Conservation (phyloP, 92 coral and sea anemone species). For the Phenganax stokvisi region DNA sequence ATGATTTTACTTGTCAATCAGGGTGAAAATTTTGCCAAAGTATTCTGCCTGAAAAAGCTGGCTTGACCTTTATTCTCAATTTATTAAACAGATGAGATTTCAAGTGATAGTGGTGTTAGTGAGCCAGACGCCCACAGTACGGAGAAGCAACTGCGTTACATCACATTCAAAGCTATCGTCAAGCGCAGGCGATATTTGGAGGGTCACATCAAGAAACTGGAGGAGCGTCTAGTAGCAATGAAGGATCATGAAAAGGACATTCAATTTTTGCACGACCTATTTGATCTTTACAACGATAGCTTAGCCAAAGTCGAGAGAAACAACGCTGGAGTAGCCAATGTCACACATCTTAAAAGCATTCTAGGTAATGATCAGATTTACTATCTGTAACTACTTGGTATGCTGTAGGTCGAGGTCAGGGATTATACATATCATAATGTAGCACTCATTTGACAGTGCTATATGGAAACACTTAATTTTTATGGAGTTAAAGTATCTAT, state of each 20-base stretch:
- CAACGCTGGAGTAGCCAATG: constrained; percentile 86
- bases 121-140: constrained; percentile 57
- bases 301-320: constrained; percentile 68
- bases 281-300: constrained; percentile 66
- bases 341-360: constrained; percentile 62
- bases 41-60: neutral
- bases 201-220: constrained; percentile 63
- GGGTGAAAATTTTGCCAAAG: too few species aligned
- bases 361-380: constrained; percentile 54
- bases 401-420: neutral
- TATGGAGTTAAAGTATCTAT: too few species aligned
- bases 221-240: constrained; percentile 66
- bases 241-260: constrained; percentile 62
- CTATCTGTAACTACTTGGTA: neutral
- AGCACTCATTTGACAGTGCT: too few species aligned
- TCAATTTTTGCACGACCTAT: constrained; percentile 52
- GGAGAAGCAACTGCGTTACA: constrained; percentile 47
- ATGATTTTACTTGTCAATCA: too few species aligned
- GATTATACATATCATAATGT: neutral
- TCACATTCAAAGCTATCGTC: constrained; percentile 74
- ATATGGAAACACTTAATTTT: too few species aligned
- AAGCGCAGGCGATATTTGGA: constrained; percentile 61
- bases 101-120: constrained; percentile 51
- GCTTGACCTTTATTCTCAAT: neutral
- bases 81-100: constrained; percentile 2